phyloP scores from a whole-genome alignment of 2,888 invertebrate species.

The Synanthedon andrenaeformis region DNA sequence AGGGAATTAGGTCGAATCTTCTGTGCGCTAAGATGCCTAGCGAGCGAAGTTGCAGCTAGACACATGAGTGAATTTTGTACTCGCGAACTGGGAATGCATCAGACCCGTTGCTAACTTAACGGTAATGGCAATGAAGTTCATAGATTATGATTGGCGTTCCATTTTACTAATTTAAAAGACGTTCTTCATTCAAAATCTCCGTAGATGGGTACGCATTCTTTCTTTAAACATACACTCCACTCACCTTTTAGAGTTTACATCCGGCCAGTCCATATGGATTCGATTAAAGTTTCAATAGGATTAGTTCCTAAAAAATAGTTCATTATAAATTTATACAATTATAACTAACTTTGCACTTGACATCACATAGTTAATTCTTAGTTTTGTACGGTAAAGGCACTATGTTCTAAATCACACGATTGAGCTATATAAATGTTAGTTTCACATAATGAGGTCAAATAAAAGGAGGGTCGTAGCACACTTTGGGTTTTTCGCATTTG shows the following conservation, averaged over 20 bases:
- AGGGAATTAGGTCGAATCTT: slow-evolving; percentile 9
- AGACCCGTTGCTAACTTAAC: slow-evolving; percentile 40
- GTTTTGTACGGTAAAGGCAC: slow-evolving; percentile 60
- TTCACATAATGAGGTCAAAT: slow-evolving; percentile 52
- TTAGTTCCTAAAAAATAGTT: slow-evolving; percentile 27
- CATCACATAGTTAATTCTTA: slow-evolving; percentile 52
- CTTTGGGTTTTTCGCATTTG: slow-evolving; percentile 40
- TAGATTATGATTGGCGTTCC: slow-evolving; percentile 58
- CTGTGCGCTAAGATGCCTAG: neutral
- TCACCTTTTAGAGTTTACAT: slow-evolving; percentile 39
- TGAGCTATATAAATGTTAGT: slow-evolving; percentile 52
- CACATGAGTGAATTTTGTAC: slow-evolving; percentile 41
- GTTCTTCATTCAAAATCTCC: neutral
- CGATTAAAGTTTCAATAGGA: slow-evolving; percentile 12
- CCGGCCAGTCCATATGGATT: slow-evolving; percentile 48
- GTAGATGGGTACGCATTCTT: neutral
- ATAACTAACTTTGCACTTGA: slow-evolving; percentile 5
- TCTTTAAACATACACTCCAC: slow-evolving; percentile 11
- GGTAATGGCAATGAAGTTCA: slow-evolving; percentile 57
- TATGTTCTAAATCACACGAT: slow-evolving; percentile 58
- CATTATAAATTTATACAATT: slow-evolving; percentile 33
- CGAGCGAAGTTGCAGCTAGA: slow-evolving; percentile 24
- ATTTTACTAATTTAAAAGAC: neutral
- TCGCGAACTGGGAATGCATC: slow-evolving; percentile 53
- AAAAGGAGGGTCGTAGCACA: slow-evolving; percentile 33